Percentiles rank a stretch among this genome's conserved stretches.
phyloP scores from a whole-genome alignment of 2,113 vertebrate species.

The Prionailurus viverrinus region DNA sequence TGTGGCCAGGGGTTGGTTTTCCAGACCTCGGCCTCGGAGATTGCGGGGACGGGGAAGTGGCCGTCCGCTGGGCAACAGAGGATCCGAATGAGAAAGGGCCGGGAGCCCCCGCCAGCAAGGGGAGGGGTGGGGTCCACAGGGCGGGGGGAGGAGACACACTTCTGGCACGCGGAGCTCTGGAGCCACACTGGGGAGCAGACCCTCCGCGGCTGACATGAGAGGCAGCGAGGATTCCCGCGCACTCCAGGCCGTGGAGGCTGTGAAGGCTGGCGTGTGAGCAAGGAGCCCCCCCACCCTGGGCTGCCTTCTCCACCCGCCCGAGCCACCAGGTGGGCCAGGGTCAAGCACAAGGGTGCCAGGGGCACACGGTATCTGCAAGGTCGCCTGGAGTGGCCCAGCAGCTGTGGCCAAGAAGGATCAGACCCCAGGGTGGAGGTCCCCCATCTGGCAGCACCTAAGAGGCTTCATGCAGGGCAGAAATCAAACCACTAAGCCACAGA shows the following conservation, averaged over 20 bases:
- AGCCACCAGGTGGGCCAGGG: background rate
- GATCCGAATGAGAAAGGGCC: background rate
- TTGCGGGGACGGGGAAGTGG: background rate
- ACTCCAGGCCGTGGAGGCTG: fast-evolving
- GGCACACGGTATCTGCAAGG: background rate
- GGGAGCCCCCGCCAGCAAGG: background rate
- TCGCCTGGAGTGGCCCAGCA: background rate
- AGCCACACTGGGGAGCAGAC: fast-evolving
- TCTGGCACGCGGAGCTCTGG: fast-evolving
- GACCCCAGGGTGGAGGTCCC: fast-evolving
- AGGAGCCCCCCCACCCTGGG: background rate
- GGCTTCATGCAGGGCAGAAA: background rate
- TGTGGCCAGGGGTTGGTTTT: background rate
- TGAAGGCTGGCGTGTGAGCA: fast-evolving
- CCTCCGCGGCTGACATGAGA: too few species aligned
- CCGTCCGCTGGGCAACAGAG: fast-evolving
- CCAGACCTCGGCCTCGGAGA: background rate
- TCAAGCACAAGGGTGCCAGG: background rate
- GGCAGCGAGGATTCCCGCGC: fast-evolving
- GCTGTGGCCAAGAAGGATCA: background rate
- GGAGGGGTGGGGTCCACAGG: background rate
- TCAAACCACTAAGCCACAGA: background rate
- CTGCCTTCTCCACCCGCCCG: fast-evolving
- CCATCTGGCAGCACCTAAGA: background rate
- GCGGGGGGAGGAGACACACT: background rate